Evolutionary conservation across 2,888 invertebrate genomes (phyloP).

Genomic region (Cheilosia soror): DNA sequence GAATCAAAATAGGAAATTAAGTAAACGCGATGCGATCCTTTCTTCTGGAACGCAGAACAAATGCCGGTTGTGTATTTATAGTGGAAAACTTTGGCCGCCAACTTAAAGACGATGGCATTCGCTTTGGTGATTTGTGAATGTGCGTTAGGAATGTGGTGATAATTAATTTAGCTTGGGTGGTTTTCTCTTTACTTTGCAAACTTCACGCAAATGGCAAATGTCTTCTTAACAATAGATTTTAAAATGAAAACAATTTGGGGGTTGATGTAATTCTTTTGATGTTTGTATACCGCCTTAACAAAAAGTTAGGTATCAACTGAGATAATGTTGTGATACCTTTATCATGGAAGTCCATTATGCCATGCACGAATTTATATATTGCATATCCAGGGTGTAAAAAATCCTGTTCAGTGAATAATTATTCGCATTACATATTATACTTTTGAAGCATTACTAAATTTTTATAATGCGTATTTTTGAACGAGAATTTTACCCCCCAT

Average conservation of each 20-base stretch:
- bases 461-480: too few relatives aligned
- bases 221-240: background rate
- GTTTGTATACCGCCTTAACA: background rate
- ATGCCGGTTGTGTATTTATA: slow-evolving; percentile 41
- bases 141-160: slow-evolving; percentile 16
- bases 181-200: background rate
- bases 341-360: too few relatives aligned
- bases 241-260: background rate
- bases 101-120: slow-evolving; percentile 5
- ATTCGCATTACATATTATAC: too few relatives aligned
- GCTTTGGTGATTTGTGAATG: slow-evolving; percentile 27
- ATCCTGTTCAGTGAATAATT: too few relatives aligned
- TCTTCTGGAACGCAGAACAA: slow-evolving; percentile 30
- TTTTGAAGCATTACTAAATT: too few relatives aligned
- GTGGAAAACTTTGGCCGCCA: slow-evolving; percentile 22
- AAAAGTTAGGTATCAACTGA: too few relatives aligned
- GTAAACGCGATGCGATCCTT: slow-evolving; percentile 41
- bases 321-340: too few relatives aligned
- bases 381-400: too few relatives aligned
- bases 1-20: slow-evolving; percentile 59
- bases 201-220: background rate
- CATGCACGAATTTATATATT: too few relatives aligned
- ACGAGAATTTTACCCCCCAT: too few relatives aligned
- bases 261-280: background rate
- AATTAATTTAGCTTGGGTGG: slow-evolving; percentile 13